Percentiles rank a stretch among this genome's conserved stretches.
phyloP scores from a whole-genome alignment of 92 coral and sea anemone genomes.

The Porites cylindrica region DNA sequence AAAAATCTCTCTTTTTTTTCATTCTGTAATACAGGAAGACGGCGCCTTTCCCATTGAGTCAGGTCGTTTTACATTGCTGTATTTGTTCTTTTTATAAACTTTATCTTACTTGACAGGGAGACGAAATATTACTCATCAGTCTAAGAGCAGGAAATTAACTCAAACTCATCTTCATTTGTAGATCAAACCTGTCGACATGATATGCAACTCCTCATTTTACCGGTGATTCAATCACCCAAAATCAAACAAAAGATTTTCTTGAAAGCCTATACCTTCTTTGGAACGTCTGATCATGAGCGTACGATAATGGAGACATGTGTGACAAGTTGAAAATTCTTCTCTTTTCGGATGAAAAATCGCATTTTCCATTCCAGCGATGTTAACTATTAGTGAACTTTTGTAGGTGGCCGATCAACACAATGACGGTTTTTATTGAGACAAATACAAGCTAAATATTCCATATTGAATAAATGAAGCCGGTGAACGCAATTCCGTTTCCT shows the following conservation, averaged over 20 bases:
- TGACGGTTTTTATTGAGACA: background rate
- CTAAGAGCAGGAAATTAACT: conserved; percentile 36
- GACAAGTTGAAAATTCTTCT: background rate
- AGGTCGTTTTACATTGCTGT: background rate
- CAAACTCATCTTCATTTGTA: conserved; percentile 12
- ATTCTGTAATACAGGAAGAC: background rate
- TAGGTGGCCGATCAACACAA: background rate
- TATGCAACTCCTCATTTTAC: background rate
- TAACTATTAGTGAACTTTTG: too few relatives aligned
- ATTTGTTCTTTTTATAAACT: conserved; percentile 20
- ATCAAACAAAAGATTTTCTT: background rate
- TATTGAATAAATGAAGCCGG: background rate
- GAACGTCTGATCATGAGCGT: background rate
- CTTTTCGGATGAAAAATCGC: background rate
- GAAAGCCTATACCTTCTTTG: too few relatives aligned
- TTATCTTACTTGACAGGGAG: conserved; percentile 10
- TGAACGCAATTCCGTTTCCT: too few relatives aligned
- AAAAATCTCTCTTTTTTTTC: background rate
- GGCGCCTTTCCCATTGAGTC: background rate
- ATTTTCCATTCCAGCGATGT: background rate
- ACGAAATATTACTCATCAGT: background rate
- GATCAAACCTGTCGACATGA: background rate
- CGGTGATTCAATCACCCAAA: background rate
- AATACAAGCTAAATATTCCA: background rate
- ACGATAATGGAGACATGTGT: background rate